Base-by-base conservation (phyloP, 1,140 invertebrate genomes). In the fruit fly (Drosophila melanogaster) region DNA sequence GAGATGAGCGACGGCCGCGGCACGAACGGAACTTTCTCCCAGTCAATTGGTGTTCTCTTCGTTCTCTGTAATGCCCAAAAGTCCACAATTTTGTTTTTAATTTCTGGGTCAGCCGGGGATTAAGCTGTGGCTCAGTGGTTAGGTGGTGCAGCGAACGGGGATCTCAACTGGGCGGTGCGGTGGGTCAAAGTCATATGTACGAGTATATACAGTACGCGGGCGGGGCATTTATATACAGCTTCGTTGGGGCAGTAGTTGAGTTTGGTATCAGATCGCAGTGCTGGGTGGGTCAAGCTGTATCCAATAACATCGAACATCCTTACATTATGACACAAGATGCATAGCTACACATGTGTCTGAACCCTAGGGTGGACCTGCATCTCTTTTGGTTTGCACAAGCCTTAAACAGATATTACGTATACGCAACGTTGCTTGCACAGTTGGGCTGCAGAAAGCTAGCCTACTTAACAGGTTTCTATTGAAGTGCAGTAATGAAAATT, bases 11-110 rank as follows among this genome's bases (percentile, higher is more conserved):
- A 96, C 70, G 96, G 96, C 70, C 96, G 93, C 67, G 96, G 96
- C 77, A 97, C 96, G 91, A 94, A 95, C 73, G 96, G 96, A 87
- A 96, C 95, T 93, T 96, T 96, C 92, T 96, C 95, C 96, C 96
- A 97, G 77, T 96, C 96, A 77, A 96, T 95, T 91, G 90, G 77
- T 77, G 81, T 79, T 90, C 77, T 86, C 64, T 78, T 84, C 78
- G 83, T 55, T 94, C 94, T 96, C 96, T 96, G 95, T 92, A 96
- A 96, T 92, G 92, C 84, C 86, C 86, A 85, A 64, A 86, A 86
- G 87, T 81, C 80, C 92, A 92, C 93, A 91, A 51, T 72, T 67
- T 43, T 71, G 35, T 10, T 60, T 79, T 73, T 67, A 77, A 73
- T 87, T 67, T 69, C 56, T 58, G 44, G 43, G 60, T 70, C 66